Conservation (phyloP, 2,797 vertebrate genomes). For the Tragopan temminckii region DNA sequence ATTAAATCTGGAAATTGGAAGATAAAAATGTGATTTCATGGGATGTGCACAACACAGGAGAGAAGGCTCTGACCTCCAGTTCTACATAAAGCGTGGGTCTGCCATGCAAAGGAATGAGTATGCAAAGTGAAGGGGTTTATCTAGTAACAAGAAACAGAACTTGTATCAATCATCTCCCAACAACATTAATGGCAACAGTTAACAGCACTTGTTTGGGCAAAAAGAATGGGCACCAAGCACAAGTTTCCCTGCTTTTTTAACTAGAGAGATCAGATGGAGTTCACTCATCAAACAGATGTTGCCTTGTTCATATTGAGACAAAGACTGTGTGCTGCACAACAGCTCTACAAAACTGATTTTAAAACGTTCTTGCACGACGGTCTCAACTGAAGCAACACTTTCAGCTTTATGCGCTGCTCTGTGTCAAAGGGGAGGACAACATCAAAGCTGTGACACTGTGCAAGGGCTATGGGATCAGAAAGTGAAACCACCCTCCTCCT, state of each 20-base stretch:
- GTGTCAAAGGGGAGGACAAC: not conserved
- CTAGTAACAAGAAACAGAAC: not conserved
- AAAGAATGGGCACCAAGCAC: not conserved
- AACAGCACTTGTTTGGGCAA: not conserved
- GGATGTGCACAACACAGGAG: not conserved
- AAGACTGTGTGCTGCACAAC: not conserved
- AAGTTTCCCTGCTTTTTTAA: not conserved
- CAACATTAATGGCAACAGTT: not conserved
- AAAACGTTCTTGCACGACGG: fast-evolving
- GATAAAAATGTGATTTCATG: not conserved
- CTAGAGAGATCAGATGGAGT: not conserved
- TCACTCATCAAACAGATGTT: not conserved
- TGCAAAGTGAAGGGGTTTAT: not conserved
- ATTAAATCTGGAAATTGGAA: not conserved
- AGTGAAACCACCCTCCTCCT: not conserved
- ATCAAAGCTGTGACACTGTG: not conserved
- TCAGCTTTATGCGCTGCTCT: not conserved
- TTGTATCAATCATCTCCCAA: not conserved
- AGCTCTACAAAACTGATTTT: not conserved
- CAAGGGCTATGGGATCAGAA: not conserved
- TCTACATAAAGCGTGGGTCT: not conserved
- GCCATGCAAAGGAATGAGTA: fast-evolving
- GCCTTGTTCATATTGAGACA: not conserved
- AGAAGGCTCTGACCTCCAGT: not conserved
- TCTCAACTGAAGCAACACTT: not conserved